Percentiles rank a stretch among this genome's conserved stretches.
These are phyloP conservation scores for Megatriorchis doriae DNA, from an alignment of 2,113 vertebrate species.

Conservation along the genomic window DNA sequence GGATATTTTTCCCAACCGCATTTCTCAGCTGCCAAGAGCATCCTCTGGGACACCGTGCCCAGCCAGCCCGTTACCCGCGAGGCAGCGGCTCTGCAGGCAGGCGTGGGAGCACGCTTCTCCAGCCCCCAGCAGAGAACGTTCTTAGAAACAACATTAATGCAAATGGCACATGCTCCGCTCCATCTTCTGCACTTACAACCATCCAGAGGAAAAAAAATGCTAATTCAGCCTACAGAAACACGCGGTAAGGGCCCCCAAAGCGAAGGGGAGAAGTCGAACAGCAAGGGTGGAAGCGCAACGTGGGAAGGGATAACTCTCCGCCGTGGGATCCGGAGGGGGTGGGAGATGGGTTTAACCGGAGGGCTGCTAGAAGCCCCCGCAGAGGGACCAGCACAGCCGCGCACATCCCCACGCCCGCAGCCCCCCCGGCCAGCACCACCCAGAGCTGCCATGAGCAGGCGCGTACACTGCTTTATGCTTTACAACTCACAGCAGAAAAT, in stretches of 20 bases:
- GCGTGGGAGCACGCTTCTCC: neutral
- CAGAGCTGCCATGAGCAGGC: neutral
- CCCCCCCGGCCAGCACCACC: too few species aligned
- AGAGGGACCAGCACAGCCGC: accelerated
- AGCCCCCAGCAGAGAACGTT: neutral
- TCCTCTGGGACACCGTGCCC: neutral
- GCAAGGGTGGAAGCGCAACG: accelerated
- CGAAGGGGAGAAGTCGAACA: neutral
- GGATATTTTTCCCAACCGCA: neutral
- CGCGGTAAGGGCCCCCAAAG: neutral
- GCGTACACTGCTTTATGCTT: neutral
- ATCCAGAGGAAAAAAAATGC: neutral
- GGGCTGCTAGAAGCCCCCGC: neutral
- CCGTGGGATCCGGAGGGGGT: neutral
- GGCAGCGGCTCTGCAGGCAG: neutral
- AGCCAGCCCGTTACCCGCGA: neutral
- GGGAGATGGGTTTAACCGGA: neutral
- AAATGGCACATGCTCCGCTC: neutral
- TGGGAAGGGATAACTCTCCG: too few species aligned
- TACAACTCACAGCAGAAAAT: constrained; percentile 23
- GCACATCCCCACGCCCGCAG: neutral
- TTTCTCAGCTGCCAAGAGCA: neutral
- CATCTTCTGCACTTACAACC: neutral
- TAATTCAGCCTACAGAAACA: neutral
- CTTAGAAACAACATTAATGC: neutral